Evolutionary conservation across 2,888 invertebrate genomes (phyloP), one percentile per base, ranked within the genome.

Genomic region (Fabriciana adippe): DNA sequence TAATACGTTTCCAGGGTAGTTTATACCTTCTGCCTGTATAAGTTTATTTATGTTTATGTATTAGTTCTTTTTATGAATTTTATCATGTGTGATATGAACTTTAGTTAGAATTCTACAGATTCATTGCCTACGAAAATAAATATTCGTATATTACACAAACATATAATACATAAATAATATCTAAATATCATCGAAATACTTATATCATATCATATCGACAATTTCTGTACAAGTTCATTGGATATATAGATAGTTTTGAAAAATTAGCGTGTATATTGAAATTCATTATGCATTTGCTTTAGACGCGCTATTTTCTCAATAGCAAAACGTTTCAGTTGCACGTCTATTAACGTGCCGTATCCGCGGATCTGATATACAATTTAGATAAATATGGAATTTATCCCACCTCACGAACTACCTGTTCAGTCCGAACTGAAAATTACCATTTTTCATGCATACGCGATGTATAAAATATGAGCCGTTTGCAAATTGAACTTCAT

Each of bases 401-500:
- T 68, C 21, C 68, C 63, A 55, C 18, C 55, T 64, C 55, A 60
- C 66, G 64, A 63, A 62, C 61, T 68, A 62, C 65, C 54, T 67
- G 56, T 51, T 47, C 64, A 60, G 51, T 55, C 62, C 45, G 56
- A 60, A 60, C 57, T 65, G 50, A 60, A 70, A 67, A 73, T 73
- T 72, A 68, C 51, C 71, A 71, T 70, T 74, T 71, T 70, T 67
- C 69, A 72, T 70, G 69, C 66, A 72, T 72, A 69, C 48, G n/a
- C 60, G 48, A 72, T 73, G 69, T 66, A 47, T 67, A 56, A 65
- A 70, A 64, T 55, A 64, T 57, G 48, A 64, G 57, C n/a, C 5
- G 26, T 47, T 66, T 61, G 14, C 31, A 69, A 66, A 59, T 55
- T 64, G 53, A 45, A 31, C 48, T 59, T 50, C 35, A 48, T 41